These are phyloP conservation scores for Phaedon cochleariae DNA, from an alignment of 2,888 invertebrate genomes.

Conservation along the genomic window DNA sequence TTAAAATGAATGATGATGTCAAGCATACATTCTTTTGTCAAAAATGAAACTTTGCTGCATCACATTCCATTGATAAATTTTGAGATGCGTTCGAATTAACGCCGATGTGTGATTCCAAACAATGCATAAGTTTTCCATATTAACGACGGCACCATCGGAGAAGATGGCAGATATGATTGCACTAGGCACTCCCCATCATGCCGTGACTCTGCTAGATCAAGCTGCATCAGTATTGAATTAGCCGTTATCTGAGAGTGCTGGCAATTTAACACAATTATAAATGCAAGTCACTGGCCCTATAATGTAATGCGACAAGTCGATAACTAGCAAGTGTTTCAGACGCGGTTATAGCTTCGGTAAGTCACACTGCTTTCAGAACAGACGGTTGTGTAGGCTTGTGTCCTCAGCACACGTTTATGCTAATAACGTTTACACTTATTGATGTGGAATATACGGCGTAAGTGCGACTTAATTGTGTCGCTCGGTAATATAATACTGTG, in stretches of 20 bases:
- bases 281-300: conserved; percentile 47
- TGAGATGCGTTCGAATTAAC: not conserved
- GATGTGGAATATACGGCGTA: conserved; percentile 36
- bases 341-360: conserved; percentile 36
- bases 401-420: conserved; percentile 32
- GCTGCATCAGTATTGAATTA: conserved; percentile 51
- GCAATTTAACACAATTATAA: conserved; percentile 56
- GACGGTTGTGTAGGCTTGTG: not conserved
- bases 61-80: not conserved
- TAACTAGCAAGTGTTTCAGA: conserved; percentile 34
- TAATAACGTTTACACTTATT: conserved; percentile 43
- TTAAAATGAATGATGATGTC: too few relatives aligned
- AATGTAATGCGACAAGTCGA: conserved; percentile 43
- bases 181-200: conserved; percentile 28
- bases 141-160: not conserved
- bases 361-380: conserved; percentile 36
- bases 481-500: not conserved
- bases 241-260: conserved; percentile 52
- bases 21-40: not conserved
- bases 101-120: not conserved
- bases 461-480: conserved; percentile 36
- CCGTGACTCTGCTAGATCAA: conserved; percentile 31
- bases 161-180: not conserved
- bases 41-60: not conserved
- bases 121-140: not conserved